Base-by-base conservation (phyloP, 1,140 invertebrate genomes). In the Subanguina moxae region DNA sequence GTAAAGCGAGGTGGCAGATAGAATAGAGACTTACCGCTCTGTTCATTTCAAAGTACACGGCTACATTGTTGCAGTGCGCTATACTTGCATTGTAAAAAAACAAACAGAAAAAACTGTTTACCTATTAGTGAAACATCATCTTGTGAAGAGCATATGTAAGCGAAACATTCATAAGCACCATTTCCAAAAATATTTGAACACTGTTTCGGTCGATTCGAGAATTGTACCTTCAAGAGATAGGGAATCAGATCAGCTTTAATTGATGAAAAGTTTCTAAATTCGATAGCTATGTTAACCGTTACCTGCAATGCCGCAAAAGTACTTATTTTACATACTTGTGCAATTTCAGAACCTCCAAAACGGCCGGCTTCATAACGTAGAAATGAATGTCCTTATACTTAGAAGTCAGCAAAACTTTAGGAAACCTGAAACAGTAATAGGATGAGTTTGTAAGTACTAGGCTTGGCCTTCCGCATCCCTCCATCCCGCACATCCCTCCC, bases 221-320 rank as follows among this genome's bases (percentile, higher is more conserved):
- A 72, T 42, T 74, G 74, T 43, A 21, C 25, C 19, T 71, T 45
- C 42, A 73, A 28, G 23, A 76, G 30, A 63, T 32, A 45, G 15
- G 74, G 72, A 43, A 76, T 76, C 23, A 76, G 52, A 65, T 76
- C 74, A 28, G 76, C 74, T 38, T 78, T 76, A 27, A 76, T 64
- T 30, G 69, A 74, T 21, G 71, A 75, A 63, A 67, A 65, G 7
- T 43, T 19, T 1, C 74, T 74, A 25, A 32, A 57, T 21, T 28
- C 0, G n/a, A 70, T 5, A 15, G 71, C 11, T 57, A 62, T 43
- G 9, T 13, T n/a, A n/a, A n/a, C n/a, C n/a, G n/a, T n/a, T n/a
- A 38, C 3, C 11, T 38, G 32, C 11, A 11, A 11, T 38, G 11
- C 32, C 11, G n/a, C n/a, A n/a, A 30, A 57, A 21, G n/a, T 28